phyloP scores from a whole-genome alignment of 2,113 vertebrate genomes.

The Syngnathus scovelli region DNA sequence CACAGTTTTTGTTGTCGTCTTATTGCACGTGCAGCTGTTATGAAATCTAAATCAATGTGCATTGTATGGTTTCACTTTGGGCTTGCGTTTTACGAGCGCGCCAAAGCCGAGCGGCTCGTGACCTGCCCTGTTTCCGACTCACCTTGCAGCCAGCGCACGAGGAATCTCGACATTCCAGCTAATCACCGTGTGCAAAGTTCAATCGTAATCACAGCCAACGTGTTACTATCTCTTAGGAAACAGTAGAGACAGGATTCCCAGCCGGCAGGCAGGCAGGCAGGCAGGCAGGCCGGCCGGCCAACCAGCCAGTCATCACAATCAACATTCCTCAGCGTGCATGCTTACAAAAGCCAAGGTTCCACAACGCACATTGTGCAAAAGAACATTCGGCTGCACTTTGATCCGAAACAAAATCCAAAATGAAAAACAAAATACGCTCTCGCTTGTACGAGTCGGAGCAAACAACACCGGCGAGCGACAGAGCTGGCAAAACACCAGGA shows the following conservation, averaged over 20 bases:
- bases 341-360: slow-evolving; percentile 61
- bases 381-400: not conserved
- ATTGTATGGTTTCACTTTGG: not conserved
- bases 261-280: not conserved
- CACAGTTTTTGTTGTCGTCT: too few relatives aligned
- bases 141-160: slow-evolving; percentile 33
- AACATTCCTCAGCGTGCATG: slow-evolving; percentile 69
- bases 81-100: not conserved
- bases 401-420: not conserved
- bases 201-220: slow-evolving; percentile 60
- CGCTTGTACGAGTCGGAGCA: slow-evolving; percentile 32
- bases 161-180: slow-evolving; percentile 67
- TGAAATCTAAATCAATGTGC: too few relatives aligned
- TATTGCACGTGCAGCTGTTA: too few relatives aligned
- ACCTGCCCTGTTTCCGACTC: slow-evolving; percentile 6
- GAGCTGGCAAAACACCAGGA: slow-evolving; percentile 66
- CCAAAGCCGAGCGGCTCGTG: not conserved
- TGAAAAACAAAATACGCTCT: too few relatives aligned
- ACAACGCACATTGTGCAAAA: slow-evolving; percentile 2
- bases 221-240: slow-evolving; percentile 71
- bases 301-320: slow-evolving; percentile 65
- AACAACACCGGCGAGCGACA: slow-evolving; percentile 28
- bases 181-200: slow-evolving; percentile 72
- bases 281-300: too few relatives aligned
- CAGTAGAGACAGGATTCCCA: slow-evolving; percentile 62